Conservation (phyloP, 2,797 vertebrate species). For the Morus bassanus region DNA sequence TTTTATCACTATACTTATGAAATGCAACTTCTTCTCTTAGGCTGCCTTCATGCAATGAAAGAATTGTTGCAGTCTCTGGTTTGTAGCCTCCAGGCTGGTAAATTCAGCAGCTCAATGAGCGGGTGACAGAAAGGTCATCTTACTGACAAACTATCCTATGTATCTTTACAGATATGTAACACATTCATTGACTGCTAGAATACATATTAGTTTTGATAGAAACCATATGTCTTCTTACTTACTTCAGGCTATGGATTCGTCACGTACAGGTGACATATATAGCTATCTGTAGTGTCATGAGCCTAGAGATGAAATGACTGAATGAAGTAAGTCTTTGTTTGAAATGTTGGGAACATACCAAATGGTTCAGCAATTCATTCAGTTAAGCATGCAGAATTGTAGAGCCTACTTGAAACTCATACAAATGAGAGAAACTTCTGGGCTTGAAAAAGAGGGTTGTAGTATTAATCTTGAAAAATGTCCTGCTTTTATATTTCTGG, state of each 20-base stretch:
- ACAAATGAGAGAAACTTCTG: background rate
- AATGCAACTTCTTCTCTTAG: background rate
- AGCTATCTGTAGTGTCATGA: background rate
- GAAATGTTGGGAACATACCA: background rate
- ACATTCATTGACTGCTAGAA: background rate
- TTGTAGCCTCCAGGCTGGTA: background rate
- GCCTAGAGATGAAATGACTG: background rate
- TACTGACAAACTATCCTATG: background rate
- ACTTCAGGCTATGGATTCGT: background rate
- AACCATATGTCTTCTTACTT: background rate
- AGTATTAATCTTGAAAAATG: background rate
- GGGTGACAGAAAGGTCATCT: background rate
- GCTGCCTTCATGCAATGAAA: background rate
- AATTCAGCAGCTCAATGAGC: background rate
- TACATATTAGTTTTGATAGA: background rate
- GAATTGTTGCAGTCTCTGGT: background rate
- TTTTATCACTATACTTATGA: background rate
- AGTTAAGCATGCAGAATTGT: background rate
- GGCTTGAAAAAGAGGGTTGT: background rate
- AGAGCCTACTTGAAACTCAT: background rate
- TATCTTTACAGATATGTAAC: background rate
- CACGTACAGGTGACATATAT: background rate
- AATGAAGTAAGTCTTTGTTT: background rate
- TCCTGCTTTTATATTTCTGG: background rate
- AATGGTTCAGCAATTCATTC: background rate